phyloP scores from a whole-genome alignment of 30 jellyfish, hydroid and myxozoan species.

The Hydractinia echinata region DNA sequence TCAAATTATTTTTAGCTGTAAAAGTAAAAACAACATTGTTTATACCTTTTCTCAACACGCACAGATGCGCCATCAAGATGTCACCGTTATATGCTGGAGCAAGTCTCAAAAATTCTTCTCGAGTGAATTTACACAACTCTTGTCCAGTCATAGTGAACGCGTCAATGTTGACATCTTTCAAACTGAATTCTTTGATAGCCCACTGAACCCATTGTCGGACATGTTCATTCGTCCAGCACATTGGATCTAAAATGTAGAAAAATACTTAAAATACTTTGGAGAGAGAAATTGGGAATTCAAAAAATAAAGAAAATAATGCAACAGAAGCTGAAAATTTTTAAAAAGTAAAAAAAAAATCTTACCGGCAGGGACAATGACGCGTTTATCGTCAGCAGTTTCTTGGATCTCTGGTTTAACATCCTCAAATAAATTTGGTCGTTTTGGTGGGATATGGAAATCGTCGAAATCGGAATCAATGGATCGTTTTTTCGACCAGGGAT shows the following conservation, averaged over 20 bases:
- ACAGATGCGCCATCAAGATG: constrained; percentile 94
- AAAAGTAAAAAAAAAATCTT: constrained; percentile 20
- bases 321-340: not conserved
- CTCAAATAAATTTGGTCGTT: constrained; percentile 60
- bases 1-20: not conserved
- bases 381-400: constrained; percentile 64
- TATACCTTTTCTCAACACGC: constrained; percentile 95
- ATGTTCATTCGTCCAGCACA: constrained; percentile 97
- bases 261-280: not conserved
- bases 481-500: constrained; percentile 85
- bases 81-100: constrained; percentile 99
- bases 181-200: constrained; percentile 98
- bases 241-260: constrained; percentile 59
- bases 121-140: constrained; percentile 71
- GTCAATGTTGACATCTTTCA: constrained; percentile 79
- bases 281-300: not conserved
- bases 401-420: constrained; percentile 75
- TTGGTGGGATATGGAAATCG: constrained; percentile 97
- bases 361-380: constrained; percentile 99
- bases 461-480: constrained; percentile 82
- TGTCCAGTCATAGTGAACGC: constrained; percentile 87
- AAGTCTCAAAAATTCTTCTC: constrained; percentile 87
- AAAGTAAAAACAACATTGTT: not conserved
- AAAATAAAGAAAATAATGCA: not conserved
- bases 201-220: constrained; percentile 98